Percentiles rank a stretch among this genome's conserved stretches.
phyloP scores from a whole-genome alignment of 1,140 invertebrate species.

The Zaprionus africanus region DNA sequence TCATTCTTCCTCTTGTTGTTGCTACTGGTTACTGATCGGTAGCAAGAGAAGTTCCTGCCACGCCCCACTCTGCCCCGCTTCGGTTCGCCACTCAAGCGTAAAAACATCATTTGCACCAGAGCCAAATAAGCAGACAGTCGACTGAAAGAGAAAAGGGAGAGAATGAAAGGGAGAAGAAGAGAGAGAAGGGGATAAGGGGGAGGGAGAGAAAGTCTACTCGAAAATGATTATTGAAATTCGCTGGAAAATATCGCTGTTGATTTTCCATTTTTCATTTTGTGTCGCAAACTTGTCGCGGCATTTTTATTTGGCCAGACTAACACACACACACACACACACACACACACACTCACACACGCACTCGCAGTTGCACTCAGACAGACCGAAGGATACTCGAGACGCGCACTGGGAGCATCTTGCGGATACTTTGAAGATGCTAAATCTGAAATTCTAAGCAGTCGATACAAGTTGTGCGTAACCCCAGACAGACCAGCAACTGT shows the following conservation, averaged over 20 bases:
- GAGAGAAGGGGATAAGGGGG: neutral
- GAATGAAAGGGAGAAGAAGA: conserved; percentile 16
- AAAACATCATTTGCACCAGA: conserved; percentile 62
- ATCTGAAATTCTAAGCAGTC: conserved; percentile 26
- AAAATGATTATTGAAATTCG: conserved; percentile 61
- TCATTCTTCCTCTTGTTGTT: neutral
- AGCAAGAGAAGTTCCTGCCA: conserved; percentile 1
- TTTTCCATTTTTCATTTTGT: conserved; percentile 45
- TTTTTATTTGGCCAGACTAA: neutral
- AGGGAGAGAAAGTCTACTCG: neutral
- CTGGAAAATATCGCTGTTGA: conserved; percentile 43
- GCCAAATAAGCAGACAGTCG: conserved; percentile 13
- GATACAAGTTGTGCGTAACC: conserved; percentile 19
- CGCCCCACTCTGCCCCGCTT: neutral
- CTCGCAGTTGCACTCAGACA: neutral
- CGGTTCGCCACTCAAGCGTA: conserved; percentile 44
- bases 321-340: neutral
- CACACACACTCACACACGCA: neutral
- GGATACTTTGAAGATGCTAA: conserved; percentile 28
- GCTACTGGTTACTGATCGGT: conserved; percentile 22
- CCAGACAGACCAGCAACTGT: neutral
- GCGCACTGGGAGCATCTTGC: conserved; percentile 23
- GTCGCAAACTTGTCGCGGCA: conserved; percentile 15
- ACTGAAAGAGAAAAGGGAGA: conserved; percentile 2
- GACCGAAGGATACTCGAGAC: neutral